phyloP scores from a whole-genome alignment of 2,113 vertebrate species.

The Turdus rufiventris region DNA sequence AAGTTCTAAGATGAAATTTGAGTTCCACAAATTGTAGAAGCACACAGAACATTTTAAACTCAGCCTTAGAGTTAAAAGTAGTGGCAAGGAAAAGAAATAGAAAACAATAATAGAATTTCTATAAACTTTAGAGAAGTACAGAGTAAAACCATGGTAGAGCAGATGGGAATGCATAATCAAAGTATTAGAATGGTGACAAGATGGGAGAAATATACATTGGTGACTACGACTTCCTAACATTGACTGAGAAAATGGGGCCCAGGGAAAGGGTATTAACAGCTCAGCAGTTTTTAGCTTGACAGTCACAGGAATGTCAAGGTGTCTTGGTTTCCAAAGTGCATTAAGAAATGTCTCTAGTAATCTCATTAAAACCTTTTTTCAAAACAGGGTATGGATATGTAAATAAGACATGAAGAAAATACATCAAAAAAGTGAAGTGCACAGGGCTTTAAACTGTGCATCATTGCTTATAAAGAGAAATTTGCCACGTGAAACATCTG shows the following conservation, averaged over 20 bases:
- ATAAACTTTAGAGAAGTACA: not conserved
- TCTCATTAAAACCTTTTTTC: not conserved
- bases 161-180: not conserved
- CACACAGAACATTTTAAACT: not conserved
- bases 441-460: not conserved
- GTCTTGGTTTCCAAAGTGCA: not conserved
- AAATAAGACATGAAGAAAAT: not conserved
- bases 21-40: not conserved
- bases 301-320: not conserved
- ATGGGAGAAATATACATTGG: not conserved
- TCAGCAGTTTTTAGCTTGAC: not conserved
- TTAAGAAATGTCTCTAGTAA: not conserved
- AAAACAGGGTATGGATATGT: not conserved
- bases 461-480: not conserved
- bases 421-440: not conserved
- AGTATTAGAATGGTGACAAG: not conserved
- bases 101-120: not conserved
- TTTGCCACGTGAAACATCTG: not conserved
- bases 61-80: not conserved
- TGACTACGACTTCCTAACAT: not conserved
- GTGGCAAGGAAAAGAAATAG: not conserved
- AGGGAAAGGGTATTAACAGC: not conserved
- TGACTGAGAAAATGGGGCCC: not conserved
- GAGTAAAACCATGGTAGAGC: not conserved
- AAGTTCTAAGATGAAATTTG: not conserved